Evolutionary conservation across 2,888 invertebrate species (phyloP).

Genomic region (Morpho achilles): DNA sequence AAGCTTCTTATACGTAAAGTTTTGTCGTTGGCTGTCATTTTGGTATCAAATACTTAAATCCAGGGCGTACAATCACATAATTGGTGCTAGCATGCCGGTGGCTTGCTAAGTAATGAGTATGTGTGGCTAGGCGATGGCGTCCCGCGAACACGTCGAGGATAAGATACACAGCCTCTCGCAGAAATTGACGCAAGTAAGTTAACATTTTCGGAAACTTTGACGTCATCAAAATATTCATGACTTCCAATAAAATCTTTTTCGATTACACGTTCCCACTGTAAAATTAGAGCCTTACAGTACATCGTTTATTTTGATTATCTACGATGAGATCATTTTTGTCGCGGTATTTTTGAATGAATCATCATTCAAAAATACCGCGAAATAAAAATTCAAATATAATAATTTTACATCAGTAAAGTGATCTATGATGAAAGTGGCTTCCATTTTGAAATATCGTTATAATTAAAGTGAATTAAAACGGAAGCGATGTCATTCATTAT

Average conservation of each 20-base stretch:
- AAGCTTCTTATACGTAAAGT: too few species aligned
- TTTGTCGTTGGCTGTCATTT: too few species aligned
- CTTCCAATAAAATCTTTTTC: too few species aligned
- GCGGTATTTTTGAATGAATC: not conserved
- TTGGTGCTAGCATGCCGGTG: slow-evolving; percentile 52
- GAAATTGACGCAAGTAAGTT: slow-evolving; percentile 87
- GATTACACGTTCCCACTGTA: too few species aligned
- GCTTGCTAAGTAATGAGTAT: slow-evolving; percentile 69
- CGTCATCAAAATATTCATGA: slow-evolving; percentile 5
- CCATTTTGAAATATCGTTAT: too few species aligned
- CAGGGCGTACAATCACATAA: slow-evolving; percentile 54
- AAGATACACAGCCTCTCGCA: slow-evolving; percentile 85
- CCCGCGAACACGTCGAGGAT: slow-evolving; percentile 85
- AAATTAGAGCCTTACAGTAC: too few species aligned
- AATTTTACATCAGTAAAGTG: too few species aligned
- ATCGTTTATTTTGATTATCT: not conserved
- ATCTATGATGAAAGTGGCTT: too few species aligned
- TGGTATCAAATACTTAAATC: not conserved
- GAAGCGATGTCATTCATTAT: too few species aligned
- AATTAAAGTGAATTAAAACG: too few species aligned
- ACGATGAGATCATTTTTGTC: not conserved
- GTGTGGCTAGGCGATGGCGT: slow-evolving; percentile 84
- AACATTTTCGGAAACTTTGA: slow-evolving; percentile 17
- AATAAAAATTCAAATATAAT: too few species aligned
- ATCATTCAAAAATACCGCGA: too few species aligned